Evolutionary conservation across 2,888 invertebrate species (phyloP).

Genomic region (Camptogramma bilineatum): DNA sequence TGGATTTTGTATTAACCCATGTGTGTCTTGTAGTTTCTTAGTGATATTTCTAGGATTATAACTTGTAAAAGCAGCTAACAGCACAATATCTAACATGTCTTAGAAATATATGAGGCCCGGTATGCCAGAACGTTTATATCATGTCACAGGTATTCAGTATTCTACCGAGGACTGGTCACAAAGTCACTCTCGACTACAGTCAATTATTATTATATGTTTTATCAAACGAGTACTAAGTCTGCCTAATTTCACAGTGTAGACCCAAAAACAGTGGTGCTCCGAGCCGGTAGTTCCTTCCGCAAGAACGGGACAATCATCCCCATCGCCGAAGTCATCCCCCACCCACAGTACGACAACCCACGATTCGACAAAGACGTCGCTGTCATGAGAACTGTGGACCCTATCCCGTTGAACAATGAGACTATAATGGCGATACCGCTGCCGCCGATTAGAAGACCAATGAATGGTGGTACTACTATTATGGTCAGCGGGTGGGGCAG

Average conservation of each 20-base stretch:
- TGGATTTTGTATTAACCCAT: too few species aligned
- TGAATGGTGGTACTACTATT: slow-evolving; percentile 56
- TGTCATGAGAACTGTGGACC: slow-evolving; percentile 69
- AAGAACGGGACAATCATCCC: slow-evolving; percentile 75
- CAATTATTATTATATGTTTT: too few species aligned
- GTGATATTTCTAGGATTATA: too few species aligned
- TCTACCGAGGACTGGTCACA: too few species aligned
- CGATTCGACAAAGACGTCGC: slow-evolving; percentile 76
- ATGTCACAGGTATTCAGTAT: too few species aligned
- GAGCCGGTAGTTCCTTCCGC: slow-evolving; percentile 76
- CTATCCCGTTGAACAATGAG: slow-evolving; percentile 62
- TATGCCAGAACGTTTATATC: too few species aligned
- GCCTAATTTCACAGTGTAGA: slow-evolving; percentile 62
- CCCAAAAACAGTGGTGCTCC: slow-evolving; percentile 68
- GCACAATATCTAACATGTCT: too few species aligned
- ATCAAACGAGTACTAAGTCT: background rate
- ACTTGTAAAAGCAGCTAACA: too few species aligned
- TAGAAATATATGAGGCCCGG: too few species aligned
- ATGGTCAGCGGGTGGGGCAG: slow-evolving; percentile 77
- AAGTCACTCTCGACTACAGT: too few species aligned
- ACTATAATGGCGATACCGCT: slow-evolving; percentile 64
- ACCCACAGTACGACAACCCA: slow-evolving; percentile 70
- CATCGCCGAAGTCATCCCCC: slow-evolving; percentile 70
- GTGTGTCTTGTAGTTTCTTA: too few species aligned
- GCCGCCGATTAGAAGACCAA: slow-evolving; percentile 51